These are phyloP conservation scores for Poeciliopsis prolifica DNA, from an alignment of 2,113 vertebrate genomes.

Conservation along the genomic window DNA sequence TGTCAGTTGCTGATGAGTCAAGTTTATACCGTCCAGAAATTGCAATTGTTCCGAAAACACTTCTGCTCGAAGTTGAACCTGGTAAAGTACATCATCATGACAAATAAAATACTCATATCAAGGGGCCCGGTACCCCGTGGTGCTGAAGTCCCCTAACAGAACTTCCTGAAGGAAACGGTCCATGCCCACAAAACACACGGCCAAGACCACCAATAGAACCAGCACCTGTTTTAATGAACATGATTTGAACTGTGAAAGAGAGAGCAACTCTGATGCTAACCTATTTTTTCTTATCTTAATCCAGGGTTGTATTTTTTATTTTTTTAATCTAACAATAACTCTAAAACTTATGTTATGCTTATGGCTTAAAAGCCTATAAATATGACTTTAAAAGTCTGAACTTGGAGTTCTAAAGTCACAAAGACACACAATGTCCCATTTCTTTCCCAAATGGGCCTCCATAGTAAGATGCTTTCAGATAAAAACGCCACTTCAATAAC, in stretches of 20 bases:
- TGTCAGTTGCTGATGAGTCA: not conserved
- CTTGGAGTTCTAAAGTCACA: not conserved
- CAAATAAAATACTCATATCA: not conserved
- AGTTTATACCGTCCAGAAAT: not conserved
- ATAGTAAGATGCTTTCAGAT: not conserved
- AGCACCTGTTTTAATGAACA: too few relatives aligned
- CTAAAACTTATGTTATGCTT: not conserved
- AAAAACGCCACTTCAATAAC: not conserved
- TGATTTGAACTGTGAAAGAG: too few relatives aligned
- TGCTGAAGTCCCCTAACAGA: too few relatives aligned
- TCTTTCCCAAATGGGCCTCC: not conserved
- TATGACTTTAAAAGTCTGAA: not conserved
- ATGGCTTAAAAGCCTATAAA: not conserved
- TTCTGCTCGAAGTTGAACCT: not conserved
- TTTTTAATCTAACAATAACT: not conserved
- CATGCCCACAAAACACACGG: too few relatives aligned
- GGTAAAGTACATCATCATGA: not conserved
- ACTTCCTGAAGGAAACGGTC: too few relatives aligned
- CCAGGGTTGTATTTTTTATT: too few relatives aligned
- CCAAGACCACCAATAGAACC: too few relatives aligned
- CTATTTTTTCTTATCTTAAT: too few relatives aligned
- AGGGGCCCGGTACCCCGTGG: too few relatives aligned
- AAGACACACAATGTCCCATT: not conserved
- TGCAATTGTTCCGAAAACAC: not conserved
- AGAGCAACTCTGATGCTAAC: too few relatives aligned